Base-by-base conservation (phyloP, 2,797 vertebrate species). In the Catharus ustulatus region DNA sequence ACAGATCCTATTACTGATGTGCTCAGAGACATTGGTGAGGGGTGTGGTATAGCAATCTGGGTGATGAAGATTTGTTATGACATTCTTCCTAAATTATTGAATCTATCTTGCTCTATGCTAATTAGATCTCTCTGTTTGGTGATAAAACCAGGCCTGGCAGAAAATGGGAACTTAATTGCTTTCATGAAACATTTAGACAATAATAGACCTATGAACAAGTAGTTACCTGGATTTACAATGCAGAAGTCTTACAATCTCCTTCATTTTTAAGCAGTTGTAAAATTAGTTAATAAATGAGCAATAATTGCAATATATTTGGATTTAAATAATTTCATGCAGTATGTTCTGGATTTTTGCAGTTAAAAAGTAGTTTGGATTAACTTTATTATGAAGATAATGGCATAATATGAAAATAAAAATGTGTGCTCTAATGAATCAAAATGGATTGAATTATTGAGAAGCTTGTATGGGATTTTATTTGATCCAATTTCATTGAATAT, bases 161-260 rank as follows among this genome's bases (percentile, higher is more conserved):
- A 95, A 95, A 94, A 93, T 63, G 86, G 83, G 52, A 94, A 71
- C 38, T 84, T 90, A 93, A 93, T 96, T 95, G 89, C 80, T 94
- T 92, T 87, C 87, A 73, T 73, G 93, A 95, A 94, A 81, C 87
- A 85, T 91, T 93, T 89, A 87, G 78, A 89, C 78, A 92, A 92
- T 93, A 87, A 95, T 87, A 96, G 82, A 93, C 84, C 46, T 85
- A 55, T 64, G 72, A 95, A 92, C 90, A 89, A 92, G 84, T 83
- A 92, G 82, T 87, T 95, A 91, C 82, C 66, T 85, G 79, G 63
- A 71, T 89, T 94, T 84, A 87, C 59, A 91, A 80, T 40, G 36
- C 66, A 75, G 36, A 72, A 77, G 36, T 36, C 73, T 85, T 92
- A 69, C 29, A 66, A 72, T 68, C 79, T 45, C 13, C 0, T 73